These are phyloP conservation scores for Hylaeus anthracinus DNA, from an alignment of 1,140 invertebrate species.

Conservation along the genomic window DNA sequence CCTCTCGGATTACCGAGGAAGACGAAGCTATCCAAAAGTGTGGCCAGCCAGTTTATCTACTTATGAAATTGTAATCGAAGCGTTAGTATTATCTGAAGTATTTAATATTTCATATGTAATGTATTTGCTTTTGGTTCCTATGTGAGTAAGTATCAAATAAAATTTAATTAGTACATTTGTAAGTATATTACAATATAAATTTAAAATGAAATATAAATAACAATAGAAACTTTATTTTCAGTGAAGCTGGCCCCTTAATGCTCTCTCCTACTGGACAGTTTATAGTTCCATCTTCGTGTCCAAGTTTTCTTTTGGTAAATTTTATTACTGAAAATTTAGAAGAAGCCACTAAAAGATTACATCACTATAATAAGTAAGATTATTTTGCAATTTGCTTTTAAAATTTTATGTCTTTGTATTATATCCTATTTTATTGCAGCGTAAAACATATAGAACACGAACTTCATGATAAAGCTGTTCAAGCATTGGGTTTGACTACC, in stretches of 20 bases:
- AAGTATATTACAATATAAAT: constrained; percentile 3
- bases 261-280: constrained; percentile 96
- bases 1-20: constrained; percentile 89
- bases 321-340: constrained; percentile 91
- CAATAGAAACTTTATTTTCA: constrained; percentile 76
- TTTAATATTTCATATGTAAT: constrained; percentile 21
- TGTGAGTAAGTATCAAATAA: constrained; percentile 6
- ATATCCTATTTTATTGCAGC: constrained; percentile 79
- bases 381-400: constrained; percentile 16
- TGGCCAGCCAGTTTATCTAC: constrained; percentile 87
- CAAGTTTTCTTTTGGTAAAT: constrained; percentile 90
- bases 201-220: constrained; percentile 1
- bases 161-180: constrained; percentile 34
- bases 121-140: constrained; percentile 4
- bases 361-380: constrained; percentile 88
- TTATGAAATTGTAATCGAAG: constrained; percentile 95
- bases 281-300: constrained; percentile 94
- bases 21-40: constrained; percentile 84
- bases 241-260: constrained; percentile 94
- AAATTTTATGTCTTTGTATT: constrained; percentile 8
- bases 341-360: constrained; percentile 86
- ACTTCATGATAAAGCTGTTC: constrained; percentile 85
- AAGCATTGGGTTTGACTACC: constrained; percentile 85
- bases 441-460: constrained; percentile 89
- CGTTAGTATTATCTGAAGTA: constrained; percentile 83